Evolutionary conservation across 2,888 invertebrate species (phyloP).

Genomic region (Hedya salicella): DNA sequence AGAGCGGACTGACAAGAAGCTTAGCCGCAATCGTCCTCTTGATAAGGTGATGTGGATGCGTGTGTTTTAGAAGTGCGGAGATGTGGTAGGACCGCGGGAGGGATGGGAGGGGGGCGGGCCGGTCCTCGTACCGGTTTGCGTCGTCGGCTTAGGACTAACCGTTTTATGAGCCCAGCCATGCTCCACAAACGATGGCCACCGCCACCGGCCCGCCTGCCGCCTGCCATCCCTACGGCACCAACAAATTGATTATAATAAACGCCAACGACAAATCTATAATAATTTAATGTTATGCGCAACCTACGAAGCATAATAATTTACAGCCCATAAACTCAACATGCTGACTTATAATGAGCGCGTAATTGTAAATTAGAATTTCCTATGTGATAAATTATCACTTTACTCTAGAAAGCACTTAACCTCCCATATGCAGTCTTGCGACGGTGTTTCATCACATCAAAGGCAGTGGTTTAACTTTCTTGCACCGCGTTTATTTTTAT

Average conservation of each 20-base stretch:
- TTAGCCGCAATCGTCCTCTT: slow-evolving; percentile 71
- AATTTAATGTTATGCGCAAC: slow-evolving; percentile 5
- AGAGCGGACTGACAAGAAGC: slow-evolving; percentile 73
- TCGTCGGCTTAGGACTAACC: slow-evolving; percentile 78
- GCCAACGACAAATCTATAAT: slow-evolving; percentile 10
- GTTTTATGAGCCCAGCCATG: slow-evolving; percentile 82
- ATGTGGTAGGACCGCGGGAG: slow-evolving; percentile 59
- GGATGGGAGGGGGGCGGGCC: slow-evolving; percentile 68
- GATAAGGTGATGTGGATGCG: slow-evolving; percentile 80
- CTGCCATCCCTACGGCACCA: slow-evolving; percentile 58
- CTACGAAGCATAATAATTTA: slow-evolving; percentile 22
- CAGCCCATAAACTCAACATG: slow-evolving; percentile 17
- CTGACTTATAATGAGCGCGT: slow-evolving; percentile 18
- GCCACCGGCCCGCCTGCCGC: slow-evolving; percentile 60
- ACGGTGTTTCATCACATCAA: slow-evolving; percentile 18
- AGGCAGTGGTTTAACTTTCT: slow-evolving; percentile 19
- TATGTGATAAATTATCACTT: slow-evolving; percentile 26
- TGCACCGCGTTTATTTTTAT: slow-evolving; percentile 47
- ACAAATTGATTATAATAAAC: slow-evolving; percentile 21
- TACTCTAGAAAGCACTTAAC: slow-evolving; percentile 30
- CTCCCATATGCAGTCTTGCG: neutral
- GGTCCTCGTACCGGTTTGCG: slow-evolving; percentile 81
- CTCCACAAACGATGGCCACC: slow-evolving; percentile 73
- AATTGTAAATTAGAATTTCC: slow-evolving; percentile 25
- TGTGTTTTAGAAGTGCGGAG: slow-evolving; percentile 77